phyloP scores from a whole-genome alignment of 2,797 vertebrate species.

The Chaunax sp. region DNA sequence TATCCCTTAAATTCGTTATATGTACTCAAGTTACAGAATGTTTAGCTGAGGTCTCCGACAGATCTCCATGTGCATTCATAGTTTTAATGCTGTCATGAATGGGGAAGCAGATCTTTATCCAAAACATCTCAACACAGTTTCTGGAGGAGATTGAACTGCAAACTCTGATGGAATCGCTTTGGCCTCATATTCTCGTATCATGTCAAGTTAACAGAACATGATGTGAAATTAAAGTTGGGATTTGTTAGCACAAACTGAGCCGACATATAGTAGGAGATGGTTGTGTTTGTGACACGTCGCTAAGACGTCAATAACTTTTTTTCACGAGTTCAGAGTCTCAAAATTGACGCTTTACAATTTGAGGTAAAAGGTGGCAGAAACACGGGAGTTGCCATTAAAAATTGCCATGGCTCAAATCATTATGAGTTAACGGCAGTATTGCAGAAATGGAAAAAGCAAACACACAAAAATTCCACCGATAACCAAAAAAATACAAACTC shows the following conservation, averaged over 20 bases:
- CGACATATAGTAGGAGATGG: not conserved
- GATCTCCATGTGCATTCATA: not conserved
- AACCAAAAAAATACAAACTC: conserved; percentile 30
- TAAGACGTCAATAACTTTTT: too few relatives aligned
- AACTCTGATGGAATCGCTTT: not conserved
- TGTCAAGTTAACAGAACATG: not conserved
- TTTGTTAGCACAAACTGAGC: not conserved
- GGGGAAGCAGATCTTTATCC: conserved; percentile 26
- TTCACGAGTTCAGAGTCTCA: too few relatives aligned
- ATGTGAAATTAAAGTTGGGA: not conserved
- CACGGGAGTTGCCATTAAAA: too few relatives aligned
- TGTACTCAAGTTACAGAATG: too few relatives aligned
- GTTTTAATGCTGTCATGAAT: not conserved
- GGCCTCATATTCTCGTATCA: not conserved
- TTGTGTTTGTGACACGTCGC: too few relatives aligned
- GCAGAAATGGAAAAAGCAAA: not conserved
- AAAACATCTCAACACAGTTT: conserved; percentile 19
- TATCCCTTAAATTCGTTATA: too few relatives aligned
- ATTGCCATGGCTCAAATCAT: not conserved
- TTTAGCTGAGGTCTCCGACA: not conserved
- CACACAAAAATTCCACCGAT: not conserved
- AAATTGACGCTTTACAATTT: too few relatives aligned
- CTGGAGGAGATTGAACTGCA: not conserved
- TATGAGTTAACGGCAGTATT: too few relatives aligned
- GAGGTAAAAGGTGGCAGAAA: too few relatives aligned